phyloP scores from a whole-genome alignment of 2,113 vertebrate species.

The Ciconia boyciana region DNA sequence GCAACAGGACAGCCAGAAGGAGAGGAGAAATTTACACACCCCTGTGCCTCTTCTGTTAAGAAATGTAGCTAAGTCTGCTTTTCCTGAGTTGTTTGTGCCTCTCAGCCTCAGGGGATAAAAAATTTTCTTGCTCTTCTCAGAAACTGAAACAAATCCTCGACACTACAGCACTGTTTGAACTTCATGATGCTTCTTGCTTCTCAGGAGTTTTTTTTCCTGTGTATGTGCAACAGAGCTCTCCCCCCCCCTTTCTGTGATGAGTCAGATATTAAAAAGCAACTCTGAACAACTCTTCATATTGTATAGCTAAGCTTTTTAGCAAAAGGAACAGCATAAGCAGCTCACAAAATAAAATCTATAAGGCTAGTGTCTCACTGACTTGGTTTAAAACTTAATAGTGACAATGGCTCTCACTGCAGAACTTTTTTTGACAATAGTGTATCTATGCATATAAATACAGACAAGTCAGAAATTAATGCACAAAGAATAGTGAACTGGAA shows the following conservation, averaged over 20 bases:
- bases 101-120: background rate
- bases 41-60: background rate
- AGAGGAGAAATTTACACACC: background rate
- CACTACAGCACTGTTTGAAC: slow-evolving; percentile 2
- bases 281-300: background rate
- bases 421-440: background rate
- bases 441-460: background rate
- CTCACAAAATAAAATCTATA: slow-evolving; percentile 28
- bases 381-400: slow-evolving; percentile 1
- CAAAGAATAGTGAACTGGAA: background rate
- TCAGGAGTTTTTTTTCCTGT: slow-evolving; percentile 22
- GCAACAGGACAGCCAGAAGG: background rate
- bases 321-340: slow-evolving; percentile 27
- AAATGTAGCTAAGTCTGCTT: background rate
- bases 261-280: slow-evolving; percentile 17
- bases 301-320: background rate
- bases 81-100: background rate
- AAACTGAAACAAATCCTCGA: slow-evolving; percentile 3
- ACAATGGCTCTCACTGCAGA: slow-evolving; percentile 16
- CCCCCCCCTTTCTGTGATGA: background rate
- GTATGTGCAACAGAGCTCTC: background rate
- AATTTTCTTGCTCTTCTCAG: background rate
- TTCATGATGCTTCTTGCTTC: slow-evolving; percentile 14
- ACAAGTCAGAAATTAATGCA: background rate
- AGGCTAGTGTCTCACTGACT: slow-evolving; percentile 1